Conservation (phyloP, 2,797 vertebrate genomes). For the Pseudochromis fuscus region DNA sequence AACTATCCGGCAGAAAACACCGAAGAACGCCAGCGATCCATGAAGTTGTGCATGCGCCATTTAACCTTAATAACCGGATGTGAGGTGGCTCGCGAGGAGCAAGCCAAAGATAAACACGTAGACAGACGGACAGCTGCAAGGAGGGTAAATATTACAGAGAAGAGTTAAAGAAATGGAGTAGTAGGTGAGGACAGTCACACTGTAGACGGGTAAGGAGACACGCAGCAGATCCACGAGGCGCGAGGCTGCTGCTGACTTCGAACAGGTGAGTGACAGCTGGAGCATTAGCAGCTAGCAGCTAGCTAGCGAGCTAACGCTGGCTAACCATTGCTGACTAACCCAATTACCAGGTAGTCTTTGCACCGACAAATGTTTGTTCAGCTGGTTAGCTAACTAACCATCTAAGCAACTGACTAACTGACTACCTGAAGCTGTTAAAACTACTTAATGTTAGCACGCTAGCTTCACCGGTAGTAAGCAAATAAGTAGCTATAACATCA, state of each 20-base stretch:
- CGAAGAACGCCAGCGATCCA: neutral
- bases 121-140: slow-evolving; percentile 57
- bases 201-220: slow-evolving; percentile 28
- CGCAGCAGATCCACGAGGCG: slow-evolving; percentile 17
- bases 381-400: too few species aligned
- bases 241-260: slow-evolving; percentile 39
- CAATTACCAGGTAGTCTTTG: slow-evolving; percentile 1
- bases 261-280: slow-evolving; percentile 74
- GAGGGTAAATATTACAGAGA: slow-evolving; percentile 24
- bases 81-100: slow-evolving; percentile 90
- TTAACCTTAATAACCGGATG: slow-evolving; percentile 85
- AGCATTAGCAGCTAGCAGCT: slow-evolving; percentile 6
- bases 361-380: accelerated
- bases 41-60: slow-evolving; percentile 41
- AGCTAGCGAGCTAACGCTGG: slow-evolving; percentile 57
- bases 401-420: too few species aligned
- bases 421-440: neutral
- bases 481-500: slow-evolving; percentile 10
- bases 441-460: neutral
- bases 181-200: neutral
- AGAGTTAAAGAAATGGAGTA: slow-evolving; percentile 61
- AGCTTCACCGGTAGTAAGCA: slow-evolving; percentile 25
- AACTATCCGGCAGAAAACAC: neutral
- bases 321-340: slow-evolving; percentile 54
- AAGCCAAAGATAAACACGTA: slow-evolving; percentile 90